Base-by-base conservation (phyloP, 2,888 invertebrate species). In the Hecatera dysodea region DNA sequence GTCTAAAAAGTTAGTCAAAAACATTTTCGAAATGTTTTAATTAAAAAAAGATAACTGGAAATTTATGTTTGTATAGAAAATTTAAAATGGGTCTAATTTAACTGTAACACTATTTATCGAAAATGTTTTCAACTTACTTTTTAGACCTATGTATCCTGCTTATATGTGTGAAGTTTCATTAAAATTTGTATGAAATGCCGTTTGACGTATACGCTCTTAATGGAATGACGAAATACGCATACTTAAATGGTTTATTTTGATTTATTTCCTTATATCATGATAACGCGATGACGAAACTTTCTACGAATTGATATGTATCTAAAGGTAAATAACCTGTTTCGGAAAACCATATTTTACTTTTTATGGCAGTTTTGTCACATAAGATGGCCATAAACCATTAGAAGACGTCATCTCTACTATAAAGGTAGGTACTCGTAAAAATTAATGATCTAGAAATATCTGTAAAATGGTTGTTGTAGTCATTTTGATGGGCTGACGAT, bases 221-320 rank as follows among this genome's bases (percentile, higher is more conserved):
- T n/a, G n/a, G n/a, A n/a, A 65, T 61, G 8, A 55, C 59, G n/a
- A 71, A 36, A 27, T 36, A 33, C 12, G 8, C 17, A 7, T 55
- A 5, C 12, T 1, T 44, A 39, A 39, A 39, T 27, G 24, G 39
- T 52, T 57, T 52, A 27, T 27, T 27, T 22, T 53, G 2, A 27
- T 60, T 52, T n/a, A 50, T 73, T 79, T 73, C 56, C 63, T 15
- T 72, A 44, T 7, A 3, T 22, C n/a, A 29, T 8, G 61, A 78
- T 61, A 44, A 29, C 9, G 11, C n/a, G 11, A 55, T 56, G 17
- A 44, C 2, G 2, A 36, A 44, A 71, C 22, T 52, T 73, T 46
- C 27, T 33, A 63, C 29, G 29, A 57, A 52, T 57, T 56, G 36
- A n/a, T 46, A 17, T 2, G n/a, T n/a, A n/a, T n/a, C n/a, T n/a